Base-by-base conservation (phyloP, 92 coral and sea anemone genomes). In the Phenganax subtilis region DNA sequence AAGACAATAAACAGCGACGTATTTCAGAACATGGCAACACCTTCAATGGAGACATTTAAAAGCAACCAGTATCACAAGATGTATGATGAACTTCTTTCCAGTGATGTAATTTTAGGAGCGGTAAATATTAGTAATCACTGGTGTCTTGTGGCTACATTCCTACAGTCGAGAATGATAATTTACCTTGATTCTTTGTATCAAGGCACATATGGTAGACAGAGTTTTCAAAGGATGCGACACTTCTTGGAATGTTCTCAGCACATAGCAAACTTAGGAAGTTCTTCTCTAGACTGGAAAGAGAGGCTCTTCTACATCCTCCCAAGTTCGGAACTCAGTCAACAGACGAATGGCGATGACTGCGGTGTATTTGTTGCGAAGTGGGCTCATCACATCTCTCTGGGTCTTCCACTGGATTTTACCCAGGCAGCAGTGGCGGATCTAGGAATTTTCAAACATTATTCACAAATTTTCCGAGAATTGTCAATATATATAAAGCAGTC, bases 331-430 rank as follows among this genome's bases (percentile, higher is more conserved):
- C 62, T 87, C 54, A 30, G 77, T 20, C 87, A 87, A 81, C 87
- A 87, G 44, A 47, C 57, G 20, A 83, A 83, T 80, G 51, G 75
- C 74, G 85, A 61, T 80, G 87, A 87, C 67, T 87, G 90, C 74
- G 87, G 87, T n/a, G 90, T 87, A 16, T 87, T 84, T 87, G 90
- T 87, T 12, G 87, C 68, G 63, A 82, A 82, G 71, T 71, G 80
- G 85, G 81, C 85, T 56, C 72, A 82, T 64, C 80, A 82, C 53
- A 72, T 82, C 56, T 70, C 85, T 31, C 71, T 72, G 16, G 80
- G 84, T 47, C 12, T 54, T 27, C 77, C 83, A 3, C 59, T 62
- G 44, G 83, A 86, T 29, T 82, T 84, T 54, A 72, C 87, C 54
- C 80, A 80, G 63, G 82, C 12, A 15, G 56, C n/a, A n/a, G n/a